Conservation (phyloP, 2,888 invertebrate genomes). For the Philereme transversata region DNA sequence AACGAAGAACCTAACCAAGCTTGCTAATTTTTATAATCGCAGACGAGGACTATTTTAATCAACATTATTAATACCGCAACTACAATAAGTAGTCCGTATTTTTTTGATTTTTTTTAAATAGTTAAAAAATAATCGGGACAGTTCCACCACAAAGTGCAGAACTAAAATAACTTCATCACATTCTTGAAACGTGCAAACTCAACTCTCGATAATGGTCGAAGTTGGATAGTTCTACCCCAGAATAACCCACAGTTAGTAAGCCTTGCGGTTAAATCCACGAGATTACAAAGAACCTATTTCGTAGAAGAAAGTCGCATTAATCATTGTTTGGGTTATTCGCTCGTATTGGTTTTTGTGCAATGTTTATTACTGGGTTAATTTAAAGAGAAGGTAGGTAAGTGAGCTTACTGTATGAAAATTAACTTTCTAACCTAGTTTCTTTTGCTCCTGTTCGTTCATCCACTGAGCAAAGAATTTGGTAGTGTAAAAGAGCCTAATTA, state of each 20-base stretch:
- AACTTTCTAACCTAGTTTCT: slow-evolving; percentile 3
- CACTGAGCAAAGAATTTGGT: too few species aligned
- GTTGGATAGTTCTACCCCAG: slow-evolving; percentile 29
- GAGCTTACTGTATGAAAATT: slow-evolving; percentile 5
- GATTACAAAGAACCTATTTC: slow-evolving; percentile 24
- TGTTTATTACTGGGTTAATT: slow-evolving; percentile 25
- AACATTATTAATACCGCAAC: too few species aligned
- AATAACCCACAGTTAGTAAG: slow-evolving; percentile 13
- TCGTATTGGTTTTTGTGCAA: slow-evolving; percentile 17
- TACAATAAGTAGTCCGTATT: too few species aligned
- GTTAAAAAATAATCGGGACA: too few species aligned
- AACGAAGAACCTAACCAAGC: too few species aligned
- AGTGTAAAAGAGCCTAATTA: too few species aligned
- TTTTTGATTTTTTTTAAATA: too few species aligned
- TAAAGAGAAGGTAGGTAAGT: slow-evolving; percentile 7
- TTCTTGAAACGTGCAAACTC: slow-evolving; percentile 27
- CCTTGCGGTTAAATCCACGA: slow-evolving; percentile 12
- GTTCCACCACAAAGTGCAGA: slow-evolving; percentile 18
- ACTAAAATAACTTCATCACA: slow-evolving; percentile 31
- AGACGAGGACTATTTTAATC: too few species aligned
- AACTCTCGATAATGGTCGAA: slow-evolving; percentile 30
- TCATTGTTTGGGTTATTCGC: slow-evolving; percentile 35
- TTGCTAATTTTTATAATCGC: too few species aligned
- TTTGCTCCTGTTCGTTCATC: neutral
- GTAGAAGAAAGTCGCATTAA: slow-evolving; percentile 35